Base-by-base conservation (phyloP, 1,140 invertebrate species). In the Drosophila lowei region DNA sequence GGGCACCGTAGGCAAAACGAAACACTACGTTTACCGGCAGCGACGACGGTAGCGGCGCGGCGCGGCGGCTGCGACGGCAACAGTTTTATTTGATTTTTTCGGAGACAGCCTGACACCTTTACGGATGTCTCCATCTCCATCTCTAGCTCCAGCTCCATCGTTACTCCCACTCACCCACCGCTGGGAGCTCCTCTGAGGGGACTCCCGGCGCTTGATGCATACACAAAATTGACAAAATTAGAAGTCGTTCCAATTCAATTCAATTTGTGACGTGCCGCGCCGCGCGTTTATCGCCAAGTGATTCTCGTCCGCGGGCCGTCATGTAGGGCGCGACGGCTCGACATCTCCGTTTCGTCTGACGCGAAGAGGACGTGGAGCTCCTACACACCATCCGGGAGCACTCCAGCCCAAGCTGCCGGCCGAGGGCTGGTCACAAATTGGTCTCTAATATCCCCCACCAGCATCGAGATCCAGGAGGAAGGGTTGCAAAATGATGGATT, bases 401-500 rank as follows among this genome's bases (percentile, higher is more conserved):
- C n/a, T n/a, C n/a, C n/a, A n/a, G n/a, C n/a, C 9, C 30, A 3
- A 11, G 4, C 21, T 3, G 23, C 11, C 11, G 8, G 30, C 30
- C 9, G 9, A 34, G 8, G 34, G 34, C 11, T 13, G 34, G 4
- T 38, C 34, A 38, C 11, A 38, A 38, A 38, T 38, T 38, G 34
- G 34, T 38, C 11, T 13, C 34, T 13, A 38, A 13, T 38, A 38
- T 13, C 34, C 11, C 34, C 34, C 66, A 59, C 57, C 63, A 46
- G 21, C 30, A 34, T 30, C 49, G 53, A 57, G 28, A 61, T 13
- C 56, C 49, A 55, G 58, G 61, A 56, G 65, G 47, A 77, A 66
- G 46, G 34, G 38, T 60, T 68, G 21, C 72, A 91, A 89, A 68
- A 94, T 94, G 94, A 95, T 95, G 94, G 95, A 95, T 93, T 95